These are phyloP conservation scores for Sylvia borin DNA, from an alignment of 2,797 vertebrate species.

Conservation along the genomic window DNA sequence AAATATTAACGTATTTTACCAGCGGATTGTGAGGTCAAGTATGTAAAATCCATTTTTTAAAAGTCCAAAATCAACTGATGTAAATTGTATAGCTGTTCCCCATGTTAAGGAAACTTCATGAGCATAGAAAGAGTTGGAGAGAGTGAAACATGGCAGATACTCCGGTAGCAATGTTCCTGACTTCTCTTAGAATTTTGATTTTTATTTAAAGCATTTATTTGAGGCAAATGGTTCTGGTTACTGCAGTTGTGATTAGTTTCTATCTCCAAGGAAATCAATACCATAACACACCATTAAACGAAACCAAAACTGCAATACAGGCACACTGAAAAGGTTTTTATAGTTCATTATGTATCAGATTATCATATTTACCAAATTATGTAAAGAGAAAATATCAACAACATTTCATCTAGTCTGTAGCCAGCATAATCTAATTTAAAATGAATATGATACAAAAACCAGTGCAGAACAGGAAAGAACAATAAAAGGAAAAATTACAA, in stretches of 20 bases:
- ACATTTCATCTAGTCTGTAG: not conserved
- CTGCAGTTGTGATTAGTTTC: not conserved
- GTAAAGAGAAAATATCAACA: not conserved
- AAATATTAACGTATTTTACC: not conserved
- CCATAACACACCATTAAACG: not conserved
- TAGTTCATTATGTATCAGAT: not conserved
- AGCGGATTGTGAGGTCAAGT: not conserved
- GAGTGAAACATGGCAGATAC: not conserved
- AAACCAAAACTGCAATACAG: not conserved
- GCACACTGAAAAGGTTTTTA: not conserved
- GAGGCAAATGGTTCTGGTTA: not conserved
- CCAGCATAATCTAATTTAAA: conserved; percentile 21
- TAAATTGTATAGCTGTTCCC: not conserved
- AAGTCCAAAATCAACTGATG: not conserved
- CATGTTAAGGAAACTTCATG: not conserved
- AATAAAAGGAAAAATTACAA: not conserved
- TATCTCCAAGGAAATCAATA: not conserved
- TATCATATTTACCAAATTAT: not conserved
- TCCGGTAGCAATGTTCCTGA: not conserved
- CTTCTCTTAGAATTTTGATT: not conserved
- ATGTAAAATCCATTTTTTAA: not conserved
- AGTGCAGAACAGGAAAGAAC: not conserved
- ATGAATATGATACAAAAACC: not conserved
- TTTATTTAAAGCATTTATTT: not conserved
- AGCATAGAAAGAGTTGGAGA: not conserved